A percentile compares a stretch with the other conserved stretches of the same genome.
phyloP scores from a whole-genome alignment of 2,113 vertebrate species.

The Suricata suricatta region DNA sequence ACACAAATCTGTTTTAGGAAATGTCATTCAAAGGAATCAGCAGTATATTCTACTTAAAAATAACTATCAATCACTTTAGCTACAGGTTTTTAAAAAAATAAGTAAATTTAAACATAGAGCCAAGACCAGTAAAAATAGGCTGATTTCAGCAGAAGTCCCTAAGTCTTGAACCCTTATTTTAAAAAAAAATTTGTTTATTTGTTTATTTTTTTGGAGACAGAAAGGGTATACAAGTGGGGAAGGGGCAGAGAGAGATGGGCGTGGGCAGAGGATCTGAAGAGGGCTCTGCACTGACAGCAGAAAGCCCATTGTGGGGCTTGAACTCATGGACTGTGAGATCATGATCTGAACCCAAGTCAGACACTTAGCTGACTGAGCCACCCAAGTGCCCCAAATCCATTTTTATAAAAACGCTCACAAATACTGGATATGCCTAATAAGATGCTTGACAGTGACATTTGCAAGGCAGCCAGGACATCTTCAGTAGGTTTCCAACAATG shows the following conservation, averaged over 20 bases:
- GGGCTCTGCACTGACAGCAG: no score
- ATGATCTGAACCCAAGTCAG: no score
- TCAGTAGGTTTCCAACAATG: background rate
- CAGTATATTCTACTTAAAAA: background rate
- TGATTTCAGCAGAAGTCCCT: background rate
- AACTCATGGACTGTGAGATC: no score
- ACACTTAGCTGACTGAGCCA: no score
- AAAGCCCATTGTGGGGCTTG: no score
- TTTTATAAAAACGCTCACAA: slow-evolving; percentile 9
- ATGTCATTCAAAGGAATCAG: background rate
- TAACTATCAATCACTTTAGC: background rate
- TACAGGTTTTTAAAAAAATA: background rate
- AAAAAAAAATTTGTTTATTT: no score
- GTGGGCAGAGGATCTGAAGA: no score
- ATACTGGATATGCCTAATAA: background rate
- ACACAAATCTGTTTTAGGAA: background rate
- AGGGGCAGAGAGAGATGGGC: no score
- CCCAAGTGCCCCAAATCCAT: no score
- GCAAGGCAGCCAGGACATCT: background rate
- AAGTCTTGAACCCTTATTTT: slow-evolving; percentile 24
- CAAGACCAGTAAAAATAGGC: background rate
- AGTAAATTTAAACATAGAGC: background rate
- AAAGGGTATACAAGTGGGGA: no score
- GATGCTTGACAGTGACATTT: background rate
- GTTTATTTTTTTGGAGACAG: no score